Base-by-base conservation (phyloP, 2,888 invertebrate genomes). In the Thereva unica region DNA sequence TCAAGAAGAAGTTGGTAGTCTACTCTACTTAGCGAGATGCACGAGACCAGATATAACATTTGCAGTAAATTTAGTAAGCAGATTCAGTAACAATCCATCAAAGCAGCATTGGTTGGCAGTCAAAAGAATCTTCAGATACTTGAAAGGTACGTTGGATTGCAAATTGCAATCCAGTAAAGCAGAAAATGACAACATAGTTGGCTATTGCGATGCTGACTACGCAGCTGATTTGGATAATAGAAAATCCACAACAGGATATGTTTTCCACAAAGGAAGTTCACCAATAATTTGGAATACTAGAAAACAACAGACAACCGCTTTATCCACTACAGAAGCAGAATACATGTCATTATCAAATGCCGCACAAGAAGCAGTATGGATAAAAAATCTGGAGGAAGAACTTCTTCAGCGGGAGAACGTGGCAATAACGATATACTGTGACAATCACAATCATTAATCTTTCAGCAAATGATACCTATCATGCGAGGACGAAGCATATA, bases 301-400 rank as follows among this genome's bases (percentile, higher is more conserved):
- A 8, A 50, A 64, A 12, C 70, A 70, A 54, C 42, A 53, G 10
- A 53, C 53, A 47, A 55, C 64, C 7, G 45, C 65, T 71, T 42
- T 75, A 7, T 76, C 75, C 4, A 75, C 74, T 0, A 74, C 74
- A 2, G 75, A 77, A 61, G 72, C 76, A 0, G 75, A 77, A 67
- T 76, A 75, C 61, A 72, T 76, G 35, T 72, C 75, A 7, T 70
- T 75, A 37, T 67, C 73, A 5, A 69, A 71, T 2, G 71, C 73
- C 2, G 68, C 71, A 5, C 72, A 73, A n/a, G n/a, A n/a, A n/a
- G n/a, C n/a, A n/a, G n/a, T n/a, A n/a, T n/a, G n/a, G n/a, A n/a
- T n/a, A n/a, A n/a, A n/a, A n/a, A n/a, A n/a, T 23, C 23, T 23
- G 2, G 23, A 23, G 23, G 23, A 23, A 23, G 23, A 23, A 23